Evolutionary conservation across 1,140 invertebrate species (phyloP).

Genomic region (Galleria mellonella): DNA sequence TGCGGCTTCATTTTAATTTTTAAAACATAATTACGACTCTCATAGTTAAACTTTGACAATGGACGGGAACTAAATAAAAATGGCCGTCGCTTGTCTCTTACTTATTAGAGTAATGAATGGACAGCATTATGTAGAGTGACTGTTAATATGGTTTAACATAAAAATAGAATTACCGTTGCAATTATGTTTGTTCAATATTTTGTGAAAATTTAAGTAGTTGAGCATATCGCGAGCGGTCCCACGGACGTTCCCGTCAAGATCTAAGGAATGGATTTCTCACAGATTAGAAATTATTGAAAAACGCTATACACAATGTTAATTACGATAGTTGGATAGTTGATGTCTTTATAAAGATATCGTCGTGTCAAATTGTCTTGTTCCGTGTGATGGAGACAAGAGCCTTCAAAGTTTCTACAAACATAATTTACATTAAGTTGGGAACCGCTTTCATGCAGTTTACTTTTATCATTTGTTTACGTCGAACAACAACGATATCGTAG

Average conservation of each 20-base stretch:
- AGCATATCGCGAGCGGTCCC: slow-evolving; percentile 30
- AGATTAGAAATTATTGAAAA: slow-evolving; percentile 46
- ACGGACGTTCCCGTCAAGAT: slow-evolving; percentile 27
- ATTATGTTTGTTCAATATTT: slow-evolving; percentile 61
- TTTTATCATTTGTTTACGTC: too few relatives aligned
- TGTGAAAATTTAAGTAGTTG: slow-evolving; percentile 44
- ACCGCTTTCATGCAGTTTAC: too few relatives aligned
- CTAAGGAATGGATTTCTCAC: slow-evolving; percentile 45
- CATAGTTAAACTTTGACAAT: slow-evolving; percentile 59
- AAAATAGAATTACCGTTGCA: slow-evolving; percentile 29
- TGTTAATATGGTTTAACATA: slow-evolving; percentile 34
- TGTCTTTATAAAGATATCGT: too few relatives aligned
- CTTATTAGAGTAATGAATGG: slow-evolving; percentile 41
- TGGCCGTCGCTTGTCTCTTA: slow-evolving; percentile 39
- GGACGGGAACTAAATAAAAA: slow-evolving; percentile 51
- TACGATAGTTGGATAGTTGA: slow-evolving; percentile 11
- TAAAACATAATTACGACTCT: slow-evolving; percentile 58
- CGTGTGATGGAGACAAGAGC: too few relatives aligned
- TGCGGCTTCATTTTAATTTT: slow-evolving; percentile 53
- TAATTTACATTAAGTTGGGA: too few relatives aligned
- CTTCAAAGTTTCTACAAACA: too few relatives aligned
- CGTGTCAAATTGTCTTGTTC: too few relatives aligned
- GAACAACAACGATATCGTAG: too few relatives aligned
- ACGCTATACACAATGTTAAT: slow-evolving; percentile 30
- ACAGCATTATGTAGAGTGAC: slow-evolving; percentile 33